Conservation (phyloP, 2,888 invertebrate species). For the Syritta pipiens region DNA sequence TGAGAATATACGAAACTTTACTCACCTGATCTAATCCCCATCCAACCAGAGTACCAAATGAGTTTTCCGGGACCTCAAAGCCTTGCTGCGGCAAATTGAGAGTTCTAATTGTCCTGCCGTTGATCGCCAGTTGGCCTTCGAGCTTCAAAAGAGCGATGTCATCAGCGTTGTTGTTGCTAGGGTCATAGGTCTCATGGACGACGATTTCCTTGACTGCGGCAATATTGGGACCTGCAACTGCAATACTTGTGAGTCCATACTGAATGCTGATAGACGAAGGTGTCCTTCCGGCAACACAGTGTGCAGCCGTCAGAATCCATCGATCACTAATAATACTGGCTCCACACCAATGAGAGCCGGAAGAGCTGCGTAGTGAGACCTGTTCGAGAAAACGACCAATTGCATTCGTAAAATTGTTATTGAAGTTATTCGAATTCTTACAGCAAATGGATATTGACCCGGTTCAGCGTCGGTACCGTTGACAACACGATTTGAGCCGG, state of each 20-base stretch:
- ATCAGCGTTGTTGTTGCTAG: conserved; percentile 71
- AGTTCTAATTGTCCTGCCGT: conserved; percentile 64
- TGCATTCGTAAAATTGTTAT: too few species aligned
- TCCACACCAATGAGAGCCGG: conserved; percentile 74
- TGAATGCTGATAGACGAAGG: conserved; percentile 73
- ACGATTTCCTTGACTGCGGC: conserved; percentile 71
- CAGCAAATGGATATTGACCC: conserved; percentile 75
- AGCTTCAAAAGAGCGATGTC: conserved; percentile 76
- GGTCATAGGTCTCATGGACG: conserved; percentile 73
- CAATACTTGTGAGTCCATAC: conserved; percentile 74
- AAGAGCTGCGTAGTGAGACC: conserved; percentile 40
- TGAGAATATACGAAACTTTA: not conserved
- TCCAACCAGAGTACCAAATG: conserved; percentile 73
- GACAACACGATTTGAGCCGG: conserved; percentile 73
- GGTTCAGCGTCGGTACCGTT: conserved; percentile 74
- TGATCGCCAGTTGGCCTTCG: conserved; percentile 26
- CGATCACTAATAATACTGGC: conserved; percentile 73
- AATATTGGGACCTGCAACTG: conserved; percentile 71
- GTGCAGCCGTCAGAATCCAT: conserved; percentile 78
- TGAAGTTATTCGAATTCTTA: too few species aligned
- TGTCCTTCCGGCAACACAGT: conserved; percentile 73
- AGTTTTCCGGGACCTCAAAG: conserved; percentile 71
- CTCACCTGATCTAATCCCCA: conserved; percentile 77
- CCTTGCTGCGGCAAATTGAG: conserved; percentile 69
- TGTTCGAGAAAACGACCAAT: too few species aligned